Percentiles rank a stretch among this genome's conserved stretches.
These are phyloP conservation scores for Hippocampus comes DNA, from an alignment of 2,113 vertebrate genomes.

Conservation along the genomic window DNA sequence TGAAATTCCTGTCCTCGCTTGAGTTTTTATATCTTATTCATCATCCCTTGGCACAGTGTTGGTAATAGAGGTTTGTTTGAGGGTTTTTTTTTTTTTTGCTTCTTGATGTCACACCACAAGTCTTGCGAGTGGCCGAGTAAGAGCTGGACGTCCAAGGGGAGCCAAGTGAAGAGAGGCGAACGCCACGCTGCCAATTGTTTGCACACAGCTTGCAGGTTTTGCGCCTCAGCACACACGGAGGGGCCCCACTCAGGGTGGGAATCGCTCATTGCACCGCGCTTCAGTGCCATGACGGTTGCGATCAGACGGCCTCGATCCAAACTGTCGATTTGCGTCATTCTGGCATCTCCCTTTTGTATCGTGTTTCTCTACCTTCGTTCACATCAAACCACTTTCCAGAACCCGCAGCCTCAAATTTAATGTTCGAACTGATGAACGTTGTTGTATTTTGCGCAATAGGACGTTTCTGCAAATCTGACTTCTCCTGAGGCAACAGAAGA, in stretches of 20 bases:
- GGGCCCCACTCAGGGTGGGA: neutral
- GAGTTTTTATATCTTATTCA: conserved; percentile 91
- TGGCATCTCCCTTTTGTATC: no score
- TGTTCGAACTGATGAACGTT: no score
- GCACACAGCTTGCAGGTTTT: conserved; percentile 77
- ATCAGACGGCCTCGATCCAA: no score
- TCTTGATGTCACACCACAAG: conserved; percentile 77
- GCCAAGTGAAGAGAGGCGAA: conserved; percentile 33
- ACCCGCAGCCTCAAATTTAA: no score
- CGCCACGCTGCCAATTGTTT: conserved; percentile 78
- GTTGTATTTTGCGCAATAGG: no score
- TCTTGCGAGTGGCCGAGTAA: conserved; percentile 50
- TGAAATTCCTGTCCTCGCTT: conserved; percentile 81
- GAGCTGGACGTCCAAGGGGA: conserved; percentile 64
- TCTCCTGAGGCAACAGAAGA: no score
- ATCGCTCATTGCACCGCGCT: neutral
- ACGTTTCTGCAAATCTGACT: no score
- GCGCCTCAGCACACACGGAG: conserved; percentile 51
- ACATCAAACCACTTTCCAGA: no score
- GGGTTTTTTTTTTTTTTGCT: conserved; percentile 52
- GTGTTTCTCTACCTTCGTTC: no score
- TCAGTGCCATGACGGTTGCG: neutral
- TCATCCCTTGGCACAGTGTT: conserved; percentile 76
- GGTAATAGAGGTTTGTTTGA: conserved; percentile 52
- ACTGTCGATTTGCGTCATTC: no score